Conservation (phyloP, 2,797 vertebrate species). For the Schizothorax lantsangensis region DNA sequence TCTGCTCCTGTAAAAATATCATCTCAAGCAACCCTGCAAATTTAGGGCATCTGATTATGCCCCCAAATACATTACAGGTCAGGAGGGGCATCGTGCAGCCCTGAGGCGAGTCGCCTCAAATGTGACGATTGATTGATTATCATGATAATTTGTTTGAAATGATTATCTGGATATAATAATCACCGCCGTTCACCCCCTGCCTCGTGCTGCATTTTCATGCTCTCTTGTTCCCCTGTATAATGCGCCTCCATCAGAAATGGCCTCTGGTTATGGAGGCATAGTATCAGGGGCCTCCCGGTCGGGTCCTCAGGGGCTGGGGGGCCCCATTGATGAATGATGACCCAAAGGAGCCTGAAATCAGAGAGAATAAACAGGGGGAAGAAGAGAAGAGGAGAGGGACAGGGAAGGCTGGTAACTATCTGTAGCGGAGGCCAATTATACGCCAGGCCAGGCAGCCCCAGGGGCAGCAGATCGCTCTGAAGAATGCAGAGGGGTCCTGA, state of each 20-base stretch:
- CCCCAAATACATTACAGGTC: constrained; percentile 86
- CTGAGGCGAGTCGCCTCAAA: constrained; percentile 77
- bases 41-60: constrained; percentile 84
- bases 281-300: constrained; percentile 65
- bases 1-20: constrained; percentile 72
- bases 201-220: constrained; percentile 25
- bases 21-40: constrained; percentile 80
- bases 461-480: constrained; percentile 65
- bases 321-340: constrained; percentile 78
- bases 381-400: constrained; percentile 59
- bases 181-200: constrained; percentile 71
- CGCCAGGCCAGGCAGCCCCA: constrained; percentile 63
- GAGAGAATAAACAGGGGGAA: constrained; percentile 78
- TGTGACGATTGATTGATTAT: constrained; percentile 95
- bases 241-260: constrained; percentile 77
- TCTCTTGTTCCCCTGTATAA: constrained; percentile 63
- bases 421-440: constrained; percentile 69
- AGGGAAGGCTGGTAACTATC: constrained; percentile 65
- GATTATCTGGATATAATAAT: constrained; percentile 93
- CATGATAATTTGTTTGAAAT: constrained; percentile 96
- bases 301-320: constrained; percentile 65
- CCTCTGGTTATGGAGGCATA: constrained; percentile 77
- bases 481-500: constrained; percentile 58
- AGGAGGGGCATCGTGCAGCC: constrained; percentile 81
- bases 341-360: constrained; percentile 77